Evolutionary conservation across 2,113 vertebrate genomes (phyloP), one percentile per base, ranked within the genome.

Genomic region (Murina feae): DNA sequence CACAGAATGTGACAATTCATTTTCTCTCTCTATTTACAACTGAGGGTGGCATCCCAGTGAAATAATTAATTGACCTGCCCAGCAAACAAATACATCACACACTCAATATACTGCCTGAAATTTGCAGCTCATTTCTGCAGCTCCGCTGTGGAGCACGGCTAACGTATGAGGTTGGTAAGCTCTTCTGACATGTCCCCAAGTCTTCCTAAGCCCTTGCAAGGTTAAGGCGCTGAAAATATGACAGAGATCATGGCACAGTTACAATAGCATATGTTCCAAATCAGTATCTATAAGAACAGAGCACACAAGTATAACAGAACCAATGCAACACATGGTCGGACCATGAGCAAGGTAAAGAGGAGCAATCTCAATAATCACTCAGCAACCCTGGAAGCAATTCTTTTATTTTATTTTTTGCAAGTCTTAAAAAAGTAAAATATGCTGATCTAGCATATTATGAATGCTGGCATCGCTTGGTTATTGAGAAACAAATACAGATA

Each of bases 51-150:
- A 90, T 98, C 95, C 92, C 91, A 88, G 68, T 88, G 92, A 98
- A 98, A 98, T 96, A 98, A 98, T 98, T 98, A 98, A 98, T 98
- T 97, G 97, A 97, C 95, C 97, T 95, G 83, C 95, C 93, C 92
- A 69, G 94, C 86, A 96, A 98, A 98, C 89, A 97, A 98, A 98
- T 98, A 98, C 98, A 97, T 98, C 97, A 92, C 96, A 95, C 89
- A 97, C 93, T 96, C 97, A 97, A 97, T 96, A 96, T 84, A 96
- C 95, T 97, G 81, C 95, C 96, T 95, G 93, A 95, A 97, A 98
- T 97, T 92, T 97, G 96, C 93, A 97, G 97, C 97, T 98, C 94
- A 97, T 98, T 97, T 97, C 95, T 95, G 94, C 82, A 84, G 92
- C 91, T 28, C 0, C 0, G 83, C 76, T 86, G 74, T 88, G 96